Percentiles rank a stretch among this genome's conserved stretches.
Evolutionary conservation across 2,888 invertebrate species (phyloP).

Genomic region (Scrobipalpa atriplicella): DNA sequence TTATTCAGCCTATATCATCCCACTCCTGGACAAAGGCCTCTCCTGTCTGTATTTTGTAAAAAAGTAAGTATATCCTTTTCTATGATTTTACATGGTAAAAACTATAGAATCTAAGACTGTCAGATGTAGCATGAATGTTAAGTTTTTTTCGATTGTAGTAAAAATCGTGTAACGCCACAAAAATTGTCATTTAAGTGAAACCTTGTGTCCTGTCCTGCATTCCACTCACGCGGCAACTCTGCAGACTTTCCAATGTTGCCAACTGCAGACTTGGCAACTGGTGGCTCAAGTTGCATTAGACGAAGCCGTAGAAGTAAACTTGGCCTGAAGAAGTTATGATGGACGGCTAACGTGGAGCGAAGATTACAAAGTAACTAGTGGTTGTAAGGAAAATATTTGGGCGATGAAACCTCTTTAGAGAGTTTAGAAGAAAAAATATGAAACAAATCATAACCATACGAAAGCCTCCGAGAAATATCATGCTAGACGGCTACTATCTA

Average conservation of each 20-base stretch:
- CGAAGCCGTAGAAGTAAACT: slow-evolving; percentile 20
- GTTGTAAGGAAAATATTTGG: background rate
- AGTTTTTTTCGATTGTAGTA: too few species aligned
- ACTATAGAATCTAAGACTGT: too few species aligned
- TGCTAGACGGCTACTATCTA: too few species aligned
- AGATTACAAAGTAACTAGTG: background rate
- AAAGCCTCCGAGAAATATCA: too few species aligned
- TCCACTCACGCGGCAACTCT: slow-evolving; percentile 4
- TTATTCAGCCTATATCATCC: background rate
- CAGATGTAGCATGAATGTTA: too few species aligned
- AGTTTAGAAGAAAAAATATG: background rate
- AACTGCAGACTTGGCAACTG: slow-evolving; percentile 15
- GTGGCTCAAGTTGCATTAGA: slow-evolving; percentile 7
- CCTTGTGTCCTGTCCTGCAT: background rate
- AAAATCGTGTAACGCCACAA: too few species aligned
- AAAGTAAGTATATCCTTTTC: too few species aligned
- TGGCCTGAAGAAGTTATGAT: background rate
- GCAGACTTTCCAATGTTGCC: too few species aligned
- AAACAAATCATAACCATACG: background rate
- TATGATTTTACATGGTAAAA: too few species aligned
- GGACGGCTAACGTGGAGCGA: background rate
- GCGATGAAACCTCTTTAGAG: background rate
- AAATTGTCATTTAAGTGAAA: slow-evolving; percentile 21
- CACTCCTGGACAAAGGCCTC: too few species aligned
- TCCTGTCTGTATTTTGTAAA: too few species aligned